Conservation (phyloP, 1,140 invertebrate genomes). For the Drosophila watanabei region DNA sequence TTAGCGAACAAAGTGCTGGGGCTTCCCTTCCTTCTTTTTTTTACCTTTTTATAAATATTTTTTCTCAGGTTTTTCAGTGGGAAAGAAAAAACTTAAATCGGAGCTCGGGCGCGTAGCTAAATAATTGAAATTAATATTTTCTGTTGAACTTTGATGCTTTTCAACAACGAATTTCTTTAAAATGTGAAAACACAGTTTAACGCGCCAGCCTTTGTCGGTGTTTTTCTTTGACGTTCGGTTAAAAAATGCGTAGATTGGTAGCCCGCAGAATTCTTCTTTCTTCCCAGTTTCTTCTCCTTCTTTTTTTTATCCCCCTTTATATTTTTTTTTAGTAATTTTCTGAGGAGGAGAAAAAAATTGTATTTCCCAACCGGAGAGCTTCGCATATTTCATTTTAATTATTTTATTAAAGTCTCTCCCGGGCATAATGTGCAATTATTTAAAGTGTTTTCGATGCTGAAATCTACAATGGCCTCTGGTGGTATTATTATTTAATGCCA, state of each 20-base stretch:
- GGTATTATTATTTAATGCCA: conserved; percentile 41
- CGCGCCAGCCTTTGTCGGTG: conserved; percentile 46
- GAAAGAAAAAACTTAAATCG: conserved; percentile 13
- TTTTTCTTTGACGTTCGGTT: conserved; percentile 62
- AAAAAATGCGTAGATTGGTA: conserved; percentile 79
- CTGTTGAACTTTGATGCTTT: conserved; percentile 60
- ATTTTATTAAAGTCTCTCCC: conserved; percentile 72
- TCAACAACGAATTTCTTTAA: conserved; percentile 57
- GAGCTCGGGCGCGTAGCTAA: conserved; percentile 55
- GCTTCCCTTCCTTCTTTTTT: conserved; percentile 15
- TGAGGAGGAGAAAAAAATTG: conserved; percentile 38
- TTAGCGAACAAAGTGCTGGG: conserved; percentile 73
- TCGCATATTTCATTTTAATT: conserved; percentile 77
- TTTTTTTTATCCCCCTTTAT: background rate
- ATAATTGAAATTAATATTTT: conserved; percentile 82
- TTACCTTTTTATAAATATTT: background rate
- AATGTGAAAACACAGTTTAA: conserved; percentile 63
- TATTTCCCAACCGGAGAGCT: conserved; percentile 41
- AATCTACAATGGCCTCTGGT: conserved; percentile 26
- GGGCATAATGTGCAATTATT: conserved; percentile 67
- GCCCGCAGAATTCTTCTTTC: conserved; percentile 68
- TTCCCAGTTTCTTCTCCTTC: conserved; percentile 15
- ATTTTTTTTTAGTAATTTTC: conserved; percentile 43
- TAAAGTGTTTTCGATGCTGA: conserved; percentile 68
- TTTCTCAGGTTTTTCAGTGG: conserved; percentile 22